phyloP scores from a whole-genome alignment of 2,113 vertebrate genomes.

The Coryphaenoides rupestris region DNA sequence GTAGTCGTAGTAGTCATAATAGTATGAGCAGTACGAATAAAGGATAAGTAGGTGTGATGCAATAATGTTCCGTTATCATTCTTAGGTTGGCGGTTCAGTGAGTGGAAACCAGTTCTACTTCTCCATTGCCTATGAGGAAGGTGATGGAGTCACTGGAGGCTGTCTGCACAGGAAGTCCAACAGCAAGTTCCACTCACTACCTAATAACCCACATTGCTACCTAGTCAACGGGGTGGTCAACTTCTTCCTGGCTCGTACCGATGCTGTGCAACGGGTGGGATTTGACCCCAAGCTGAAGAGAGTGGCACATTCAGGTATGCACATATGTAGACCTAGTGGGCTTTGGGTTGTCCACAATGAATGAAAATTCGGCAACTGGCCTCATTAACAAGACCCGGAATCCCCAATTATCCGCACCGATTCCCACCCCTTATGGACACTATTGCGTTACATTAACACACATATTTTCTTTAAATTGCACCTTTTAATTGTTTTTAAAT shows the following conservation, averaged over 20 bases:
- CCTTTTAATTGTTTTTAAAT: no score
- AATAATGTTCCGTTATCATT: not conserved
- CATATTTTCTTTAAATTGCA: no score
- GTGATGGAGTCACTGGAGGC: constrained; percentile 45
- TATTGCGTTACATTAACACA: no score
- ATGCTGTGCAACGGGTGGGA: constrained; percentile 59
- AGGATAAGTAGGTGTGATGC: no score
- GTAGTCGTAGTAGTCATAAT: no score
- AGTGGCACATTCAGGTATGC: constrained; percentile 70
- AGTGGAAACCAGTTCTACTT: constrained; percentile 61
- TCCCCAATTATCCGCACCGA: no score
- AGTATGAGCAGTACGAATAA: no score
- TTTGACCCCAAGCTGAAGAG: constrained; percentile 72
- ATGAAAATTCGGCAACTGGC: not conserved
- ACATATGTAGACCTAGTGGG: not conserved
- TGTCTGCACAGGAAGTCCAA: constrained; percentile 52
- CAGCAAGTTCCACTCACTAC: constrained; percentile 42
- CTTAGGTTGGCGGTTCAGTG: constrained; percentile 68
- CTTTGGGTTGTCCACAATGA: not conserved
- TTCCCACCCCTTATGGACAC: no score
- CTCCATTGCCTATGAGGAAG: constrained; percentile 60
- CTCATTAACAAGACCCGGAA: no score
- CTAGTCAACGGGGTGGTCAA: constrained; percentile 63
- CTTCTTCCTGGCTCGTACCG: constrained; percentile 77
- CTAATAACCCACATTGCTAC: constrained; percentile 61